Evolutionary conservation across 2,888 invertebrate species (phyloP).

Genomic region (Gastrophysa polygoni): DNA sequence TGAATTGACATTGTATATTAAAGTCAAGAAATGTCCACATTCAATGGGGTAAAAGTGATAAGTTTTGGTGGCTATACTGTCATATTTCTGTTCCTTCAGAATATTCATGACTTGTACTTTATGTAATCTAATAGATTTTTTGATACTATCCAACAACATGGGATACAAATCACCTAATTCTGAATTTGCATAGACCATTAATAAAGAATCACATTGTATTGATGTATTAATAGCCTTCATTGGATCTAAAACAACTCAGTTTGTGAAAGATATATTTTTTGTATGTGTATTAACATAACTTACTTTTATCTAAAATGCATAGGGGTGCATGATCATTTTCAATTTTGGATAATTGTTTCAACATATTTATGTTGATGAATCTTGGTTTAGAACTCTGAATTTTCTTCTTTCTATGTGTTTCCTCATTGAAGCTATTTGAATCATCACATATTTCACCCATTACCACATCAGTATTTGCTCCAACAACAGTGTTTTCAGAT

Average conservation of each 20-base stretch:
- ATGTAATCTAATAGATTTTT: slow-evolving; percentile 70
- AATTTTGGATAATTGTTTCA: slow-evolving; percentile 68
- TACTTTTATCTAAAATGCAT: slow-evolving; percentile 71
- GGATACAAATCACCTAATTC: slow-evolving; percentile 71
- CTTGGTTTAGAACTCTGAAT: slow-evolving; percentile 51
- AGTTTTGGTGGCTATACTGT: slow-evolving; percentile 61
- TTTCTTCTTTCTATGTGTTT: slow-evolving; percentile 48
- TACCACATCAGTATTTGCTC: slow-evolving; percentile 61
- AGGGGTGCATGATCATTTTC: slow-evolving; percentile 59
- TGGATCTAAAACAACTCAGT: slow-evolving; percentile 41
- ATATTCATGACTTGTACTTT: slow-evolving; percentile 53
- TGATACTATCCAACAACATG: slow-evolving; percentile 76
- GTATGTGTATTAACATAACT: too few species aligned
- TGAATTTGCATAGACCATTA: slow-evolving; percentile 71
- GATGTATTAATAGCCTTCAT: slow-evolving; percentile 65
- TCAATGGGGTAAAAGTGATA: slow-evolving; percentile 76
- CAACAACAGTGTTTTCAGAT: slow-evolving; percentile 56
- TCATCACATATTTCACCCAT: slow-evolving; percentile 60
- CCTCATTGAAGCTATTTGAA: slow-evolving; percentile 43
- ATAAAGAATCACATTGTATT: slow-evolving; percentile 72
- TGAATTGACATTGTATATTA: slow-evolving; percentile 70
- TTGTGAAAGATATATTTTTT: too few species aligned
- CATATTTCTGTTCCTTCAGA: slow-evolving; percentile 49
- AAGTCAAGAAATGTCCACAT: slow-evolving; percentile 78
- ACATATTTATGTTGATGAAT: slow-evolving; percentile 65